Conservation (phyloP, 2,888 invertebrate species). For the Sinhomidia bicolor region DNA sequence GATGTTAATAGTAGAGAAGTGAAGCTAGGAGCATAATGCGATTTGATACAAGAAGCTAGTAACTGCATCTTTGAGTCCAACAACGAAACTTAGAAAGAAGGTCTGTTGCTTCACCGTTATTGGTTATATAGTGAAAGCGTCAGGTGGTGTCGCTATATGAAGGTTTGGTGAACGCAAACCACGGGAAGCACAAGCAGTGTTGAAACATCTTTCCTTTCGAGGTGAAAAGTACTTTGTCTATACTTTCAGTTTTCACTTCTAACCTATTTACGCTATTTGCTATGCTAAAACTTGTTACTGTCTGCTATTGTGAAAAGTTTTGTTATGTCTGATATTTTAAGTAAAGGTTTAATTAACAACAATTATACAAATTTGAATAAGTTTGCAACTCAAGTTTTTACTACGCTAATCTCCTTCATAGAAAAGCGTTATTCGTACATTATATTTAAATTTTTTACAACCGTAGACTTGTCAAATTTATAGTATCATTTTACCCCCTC, state of each 20-base stretch:
- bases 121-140: constrained; percentile 36
- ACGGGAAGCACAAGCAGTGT: neutral
- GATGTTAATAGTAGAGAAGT: too few relatives aligned
- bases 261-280: neutral
- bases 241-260: neutral
- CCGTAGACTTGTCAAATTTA: neutral
- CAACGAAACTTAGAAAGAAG: neutral
- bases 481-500: too few relatives aligned
- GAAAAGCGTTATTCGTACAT: too few relatives aligned
- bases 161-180: neutral
- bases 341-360: too few relatives aligned
- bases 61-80: neutral
- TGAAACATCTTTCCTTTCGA: neutral
- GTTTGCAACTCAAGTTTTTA: too few relatives aligned
- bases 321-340: too few relatives aligned
- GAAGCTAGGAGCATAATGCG: too few relatives aligned
- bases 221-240: neutral
- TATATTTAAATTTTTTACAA: too few relatives aligned
- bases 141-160: constrained; percentile 45
- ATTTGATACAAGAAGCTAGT: too few relatives aligned
- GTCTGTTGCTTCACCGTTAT: neutral
- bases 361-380: too few relatives aligned
- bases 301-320: too few relatives aligned
- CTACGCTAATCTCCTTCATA: too few relatives aligned
- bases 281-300: neutral